Conservation (phyloP, 2,888 invertebrate species). For the Gortyna flavago region DNA sequence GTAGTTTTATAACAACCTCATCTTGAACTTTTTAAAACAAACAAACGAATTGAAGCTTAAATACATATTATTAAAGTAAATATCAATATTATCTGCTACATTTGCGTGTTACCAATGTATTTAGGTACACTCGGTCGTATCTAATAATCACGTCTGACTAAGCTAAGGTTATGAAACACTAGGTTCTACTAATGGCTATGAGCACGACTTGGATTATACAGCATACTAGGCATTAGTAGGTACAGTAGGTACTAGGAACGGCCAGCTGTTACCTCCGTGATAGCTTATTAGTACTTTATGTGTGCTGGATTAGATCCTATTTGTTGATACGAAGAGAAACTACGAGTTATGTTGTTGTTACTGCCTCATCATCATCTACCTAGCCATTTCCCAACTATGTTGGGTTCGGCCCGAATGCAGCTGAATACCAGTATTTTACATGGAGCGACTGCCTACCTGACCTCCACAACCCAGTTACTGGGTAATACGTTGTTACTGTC, state of each 20-base stretch:
- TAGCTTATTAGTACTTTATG: constrained; percentile 38
- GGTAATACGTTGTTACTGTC: neutral
- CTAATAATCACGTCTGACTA: constrained; percentile 58
- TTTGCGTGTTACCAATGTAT: constrained; percentile 45
- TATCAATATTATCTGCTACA: constrained; percentile 26
- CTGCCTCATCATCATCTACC: neutral
- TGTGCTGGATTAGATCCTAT: constrained; percentile 5
- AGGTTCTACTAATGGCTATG: constrained; percentile 46
- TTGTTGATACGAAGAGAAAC: neutral
- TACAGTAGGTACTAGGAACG: constrained; percentile 39
- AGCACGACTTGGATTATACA: constrained; percentile 39
- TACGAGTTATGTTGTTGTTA: neutral
- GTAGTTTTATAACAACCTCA: neutral
- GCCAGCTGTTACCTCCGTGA: constrained; percentile 51
- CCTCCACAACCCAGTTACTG: no score
- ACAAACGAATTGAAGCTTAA: neutral
- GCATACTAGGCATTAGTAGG: constrained; percentile 39
- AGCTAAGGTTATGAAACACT: constrained; percentile 61
- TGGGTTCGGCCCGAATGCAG: no score
- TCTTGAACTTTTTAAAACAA: neutral
- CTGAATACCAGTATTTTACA: no score
- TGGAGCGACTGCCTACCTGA: no score
- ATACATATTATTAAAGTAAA: neutral
- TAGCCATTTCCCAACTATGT: no score
- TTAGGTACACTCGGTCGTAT: constrained; percentile 44